phyloP scores from a whole-genome alignment of 2,888 invertebrate genomes.

The Smittia sp. region DNA sequence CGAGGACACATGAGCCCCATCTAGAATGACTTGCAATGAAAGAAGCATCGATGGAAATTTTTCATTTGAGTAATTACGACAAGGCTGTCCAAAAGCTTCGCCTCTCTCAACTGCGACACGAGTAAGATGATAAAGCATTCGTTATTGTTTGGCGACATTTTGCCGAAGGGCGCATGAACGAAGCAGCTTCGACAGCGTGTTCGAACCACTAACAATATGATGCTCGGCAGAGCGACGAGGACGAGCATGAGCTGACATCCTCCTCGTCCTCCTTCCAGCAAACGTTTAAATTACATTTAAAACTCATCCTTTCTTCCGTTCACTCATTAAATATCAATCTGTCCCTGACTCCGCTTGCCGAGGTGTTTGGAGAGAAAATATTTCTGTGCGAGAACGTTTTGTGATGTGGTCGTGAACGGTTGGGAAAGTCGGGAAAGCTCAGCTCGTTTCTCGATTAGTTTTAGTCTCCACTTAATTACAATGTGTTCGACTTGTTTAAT shows the following conservation, averaged over 20 bases:
- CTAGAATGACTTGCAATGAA: too few relatives aligned
- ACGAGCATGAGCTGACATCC: not conserved
- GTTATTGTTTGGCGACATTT: slow-evolving; percentile 16
- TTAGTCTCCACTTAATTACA: not conserved
- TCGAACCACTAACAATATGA: not conserved
- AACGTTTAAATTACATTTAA: slow-evolving; percentile 38
- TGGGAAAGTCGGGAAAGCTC: not conserved
- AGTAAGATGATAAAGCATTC: not conserved
- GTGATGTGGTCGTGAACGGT: slow-evolving; percentile 37
- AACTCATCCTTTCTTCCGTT: slow-evolving; percentile 26
- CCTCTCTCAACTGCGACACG: not conserved
- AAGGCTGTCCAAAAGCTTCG: not conserved
- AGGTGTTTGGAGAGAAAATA: not conserved
- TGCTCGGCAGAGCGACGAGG: not conserved
- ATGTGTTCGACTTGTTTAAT: not conserved
- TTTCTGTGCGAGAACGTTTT: slow-evolving; percentile 31
- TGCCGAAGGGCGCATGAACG: not conserved
- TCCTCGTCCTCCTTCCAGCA: not conserved
- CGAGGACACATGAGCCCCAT: not conserved
- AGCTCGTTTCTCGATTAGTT: not conserved
- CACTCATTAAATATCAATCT: slow-evolving; percentile 40
- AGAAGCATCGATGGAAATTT: not conserved
- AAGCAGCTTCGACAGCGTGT: not conserved
- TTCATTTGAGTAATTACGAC: slow-evolving; percentile 17
- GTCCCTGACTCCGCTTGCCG: not conserved